Percentiles rank a stretch among this genome's conserved stretches.
phyloP scores from a whole-genome alignment of 2,797 vertebrate species.

The Garrulus glandarius region DNA sequence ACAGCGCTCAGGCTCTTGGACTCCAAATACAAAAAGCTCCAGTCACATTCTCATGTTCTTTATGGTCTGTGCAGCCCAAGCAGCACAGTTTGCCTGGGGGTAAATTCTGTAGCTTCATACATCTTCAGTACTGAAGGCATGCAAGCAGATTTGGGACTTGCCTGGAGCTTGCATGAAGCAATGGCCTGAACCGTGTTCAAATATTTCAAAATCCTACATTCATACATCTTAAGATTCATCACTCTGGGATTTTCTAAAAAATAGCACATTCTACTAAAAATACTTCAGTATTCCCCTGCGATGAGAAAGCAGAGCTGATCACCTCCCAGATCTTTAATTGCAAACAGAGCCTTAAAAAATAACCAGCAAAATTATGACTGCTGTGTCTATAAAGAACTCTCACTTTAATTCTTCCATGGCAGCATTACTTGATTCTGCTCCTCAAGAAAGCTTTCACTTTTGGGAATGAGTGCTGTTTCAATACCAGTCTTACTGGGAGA shows the following conservation, averaged over 20 bases:
- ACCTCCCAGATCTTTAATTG: background rate
- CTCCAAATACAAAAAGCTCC: background rate
- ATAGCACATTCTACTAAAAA: background rate
- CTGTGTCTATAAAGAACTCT: background rate
- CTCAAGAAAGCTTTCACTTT: background rate
- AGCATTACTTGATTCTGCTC: background rate
- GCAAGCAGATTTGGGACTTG: background rate
- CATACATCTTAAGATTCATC: background rate
- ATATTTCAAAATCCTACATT: background rate
- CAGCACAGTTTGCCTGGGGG: background rate
- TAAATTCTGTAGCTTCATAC: background rate
- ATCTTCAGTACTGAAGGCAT: conserved; percentile 4
- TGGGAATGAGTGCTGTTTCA: background rate
- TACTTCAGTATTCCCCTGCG: background rate
- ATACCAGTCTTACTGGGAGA: background rate
- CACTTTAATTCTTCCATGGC: background rate
- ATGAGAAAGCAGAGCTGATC: background rate
- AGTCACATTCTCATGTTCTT: conserved; percentile 35
- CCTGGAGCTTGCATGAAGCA: background rate
- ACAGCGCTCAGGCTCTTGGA: background rate
- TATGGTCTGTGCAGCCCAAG: background rate
- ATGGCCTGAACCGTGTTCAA: background rate
- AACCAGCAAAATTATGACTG: background rate
- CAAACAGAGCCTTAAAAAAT: background rate
- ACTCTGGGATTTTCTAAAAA: background rate